These are phyloP conservation scores for Cyphomyrmex costatus DNA, from an alignment of 1,140 invertebrate genomes.

Conservation along the genomic window DNA sequence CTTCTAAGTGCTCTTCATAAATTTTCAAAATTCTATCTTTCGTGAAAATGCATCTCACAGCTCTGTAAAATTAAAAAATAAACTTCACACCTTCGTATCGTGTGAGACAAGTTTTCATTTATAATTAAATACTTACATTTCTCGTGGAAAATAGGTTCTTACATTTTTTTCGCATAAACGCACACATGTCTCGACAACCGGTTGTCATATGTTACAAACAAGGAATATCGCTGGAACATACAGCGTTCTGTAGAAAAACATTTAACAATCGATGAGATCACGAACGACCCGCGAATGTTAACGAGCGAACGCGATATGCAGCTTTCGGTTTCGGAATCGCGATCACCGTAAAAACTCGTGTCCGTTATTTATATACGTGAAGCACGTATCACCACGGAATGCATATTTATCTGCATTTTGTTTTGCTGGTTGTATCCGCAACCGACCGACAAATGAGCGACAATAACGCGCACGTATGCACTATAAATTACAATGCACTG, in stretches of 20 bases:
- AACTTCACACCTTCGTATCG: background rate
- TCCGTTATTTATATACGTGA: conserved; percentile 20
- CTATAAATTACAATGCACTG: conserved; percentile 5
- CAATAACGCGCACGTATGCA: conserved; percentile 21
- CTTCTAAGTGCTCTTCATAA: background rate
- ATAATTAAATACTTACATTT: conserved; percentile 21
- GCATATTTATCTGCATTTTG: conserved; percentile 53
- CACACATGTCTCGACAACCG: background rate
- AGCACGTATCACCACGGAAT: conserved; percentile 45
- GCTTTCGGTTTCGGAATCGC: background rate
- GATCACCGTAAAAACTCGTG: conserved; percentile 43
- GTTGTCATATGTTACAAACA: conserved; percentile 11
- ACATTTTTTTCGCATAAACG: background rate
- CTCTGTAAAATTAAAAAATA: background rate
- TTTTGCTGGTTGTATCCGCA: background rate
- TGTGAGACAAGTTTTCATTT: conserved; percentile 32
- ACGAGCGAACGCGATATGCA: background rate
- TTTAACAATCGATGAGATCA: conserved; percentile 23
- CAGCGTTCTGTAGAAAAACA: conserved; percentile 32
- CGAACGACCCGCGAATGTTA: conserved; percentile 25
- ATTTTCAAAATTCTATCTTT: background rate
- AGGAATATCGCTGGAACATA: background rate
- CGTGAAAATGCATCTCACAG: background rate
- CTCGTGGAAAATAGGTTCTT: conserved; percentile 37
- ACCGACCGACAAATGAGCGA: conserved; percentile 38